phyloP scores from a whole-genome alignment of 2,113 vertebrate genomes.

The Hemichromis elongatus region DNA sequence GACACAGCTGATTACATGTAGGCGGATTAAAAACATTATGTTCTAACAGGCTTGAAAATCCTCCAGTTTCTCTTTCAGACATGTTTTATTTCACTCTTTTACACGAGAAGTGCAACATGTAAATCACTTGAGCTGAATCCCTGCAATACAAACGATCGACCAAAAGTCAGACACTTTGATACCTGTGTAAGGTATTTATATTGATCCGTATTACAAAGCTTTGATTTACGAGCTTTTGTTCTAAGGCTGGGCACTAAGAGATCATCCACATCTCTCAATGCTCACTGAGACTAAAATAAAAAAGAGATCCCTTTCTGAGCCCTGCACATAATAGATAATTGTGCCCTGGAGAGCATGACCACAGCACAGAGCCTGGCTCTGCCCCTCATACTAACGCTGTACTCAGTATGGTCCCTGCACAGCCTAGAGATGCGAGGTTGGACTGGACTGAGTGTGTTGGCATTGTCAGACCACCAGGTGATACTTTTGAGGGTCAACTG shows the following conservation, averaged over 20 bases:
- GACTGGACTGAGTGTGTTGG: neutral
- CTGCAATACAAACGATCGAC: neutral
- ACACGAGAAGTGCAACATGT: neutral
- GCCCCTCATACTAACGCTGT: neutral
- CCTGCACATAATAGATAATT: slow-evolving; percentile 39
- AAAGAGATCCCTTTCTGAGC: slow-evolving; percentile 25
- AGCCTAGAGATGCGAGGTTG: neutral
- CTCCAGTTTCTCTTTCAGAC: neutral
- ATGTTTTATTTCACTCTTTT: neutral
- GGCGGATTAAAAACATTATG: neutral
- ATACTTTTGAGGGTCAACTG: neutral
- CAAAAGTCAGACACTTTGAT: neutral
- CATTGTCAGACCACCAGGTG: neutral
- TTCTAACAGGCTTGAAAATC: neutral
- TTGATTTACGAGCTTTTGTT: slow-evolving; percentile 27
- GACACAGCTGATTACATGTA: neutral
- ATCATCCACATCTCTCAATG: slow-evolving; percentile 6
- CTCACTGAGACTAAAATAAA: slow-evolving; percentile 21
- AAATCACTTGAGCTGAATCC: neutral
- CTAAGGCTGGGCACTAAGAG: neutral
- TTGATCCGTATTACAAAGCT: neutral
- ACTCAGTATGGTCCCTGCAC: neutral
- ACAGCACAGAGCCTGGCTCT: neutral
- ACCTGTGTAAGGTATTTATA: neutral
- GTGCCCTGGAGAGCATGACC: slow-evolving; percentile 24